Evolutionary conservation across 2,888 invertebrate species (phyloP).

Genomic region (Eupithecia subumbrata): DNA sequence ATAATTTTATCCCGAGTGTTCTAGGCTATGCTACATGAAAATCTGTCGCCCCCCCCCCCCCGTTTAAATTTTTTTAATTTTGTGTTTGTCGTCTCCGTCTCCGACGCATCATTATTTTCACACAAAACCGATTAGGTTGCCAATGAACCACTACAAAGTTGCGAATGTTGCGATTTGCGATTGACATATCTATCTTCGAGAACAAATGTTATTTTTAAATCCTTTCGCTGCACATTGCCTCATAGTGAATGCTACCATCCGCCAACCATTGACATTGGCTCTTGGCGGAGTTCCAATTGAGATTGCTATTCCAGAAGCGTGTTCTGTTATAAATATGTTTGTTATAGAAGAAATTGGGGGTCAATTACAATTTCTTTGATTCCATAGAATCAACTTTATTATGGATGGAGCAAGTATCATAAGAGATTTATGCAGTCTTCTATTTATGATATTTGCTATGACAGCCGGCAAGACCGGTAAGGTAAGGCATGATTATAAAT

Average conservation of each 20-base stretch:
- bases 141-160: neutral
- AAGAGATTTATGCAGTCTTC: neutral
- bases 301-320: slow-evolving; percentile 48
- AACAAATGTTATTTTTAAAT: slow-evolving; percentile 26
- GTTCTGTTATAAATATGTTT: slow-evolving; percentile 24
- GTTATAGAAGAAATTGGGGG: slow-evolving; percentile 30
- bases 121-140: neutral
- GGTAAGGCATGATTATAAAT: neutral
- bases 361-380: slow-evolving; percentile 13
- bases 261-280: slow-evolving; percentile 49
- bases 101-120: neutral
- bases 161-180: neutral
- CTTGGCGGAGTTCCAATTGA: slow-evolving; percentile 59
- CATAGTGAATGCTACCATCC: slow-evolving; percentile 28
- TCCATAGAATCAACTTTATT: neutral
- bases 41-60: too few species aligned
- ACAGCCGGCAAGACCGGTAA: neutral
- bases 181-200: neutral
- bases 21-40: too few species aligned
- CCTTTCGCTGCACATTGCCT: slow-evolving; percentile 28
- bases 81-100: too few species aligned
- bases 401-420: neutral
- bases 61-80: too few species aligned
- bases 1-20: too few species aligned
- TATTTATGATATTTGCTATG: neutral